Base-by-base conservation (phyloP, 2,113 vertebrate genomes). In the Nettapus auritus region DNA sequence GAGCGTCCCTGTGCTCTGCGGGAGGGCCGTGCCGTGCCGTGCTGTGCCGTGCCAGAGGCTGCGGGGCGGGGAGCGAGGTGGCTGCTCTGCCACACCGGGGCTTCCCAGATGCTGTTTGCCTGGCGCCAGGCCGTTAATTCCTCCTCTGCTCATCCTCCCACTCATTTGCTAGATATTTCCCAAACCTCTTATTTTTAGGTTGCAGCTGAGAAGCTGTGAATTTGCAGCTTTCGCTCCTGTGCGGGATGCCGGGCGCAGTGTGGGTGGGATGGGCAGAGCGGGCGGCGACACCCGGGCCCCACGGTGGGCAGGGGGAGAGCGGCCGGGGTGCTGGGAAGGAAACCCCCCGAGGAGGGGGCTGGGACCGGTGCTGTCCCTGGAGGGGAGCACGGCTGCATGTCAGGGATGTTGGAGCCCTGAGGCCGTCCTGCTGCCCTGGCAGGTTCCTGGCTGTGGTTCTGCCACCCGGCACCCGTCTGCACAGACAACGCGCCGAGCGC, bases 131-230 rank as follows among this genome's bases (percentile, higher is more conserved):
- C 96, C 93, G 66, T 84, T 56, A 90, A 90, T 87, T 90, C 91
- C 96, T 91, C 84, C 84, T 76, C 81, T 93, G 75, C 87, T 96
- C 89, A 17, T 76, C 94, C 93, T 95, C 94, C 96, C 86, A 95
- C 96, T 95, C 90, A 88, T 97, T 95, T 94, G 94, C 93, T 95
- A 66, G 92, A 93, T 94, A 92, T 97, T 94, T 96, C 95, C 96
- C 96, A 93, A 95, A 95, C 68, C 93, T 93, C 83, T 93, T 96
- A 97, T 96, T 96, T 96, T 97, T 96, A 96, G 95, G 93, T 52
- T 86, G 94, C 91, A 92, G 95, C 95, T 94, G 95, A 91, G 76
- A 95, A 96, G 83, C 91, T 89, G 77, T 23, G 94, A 92, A 92
- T 59, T 82, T 90, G 89, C 74, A 83, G 92, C 93, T 94, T 82